A percentile compares a stretch with the other conserved stretches of the same genome.
Evolutionary conservation across 2,113 vertebrate species (phyloP).

Genomic region (Melanerpes formicivorus): DNA sequence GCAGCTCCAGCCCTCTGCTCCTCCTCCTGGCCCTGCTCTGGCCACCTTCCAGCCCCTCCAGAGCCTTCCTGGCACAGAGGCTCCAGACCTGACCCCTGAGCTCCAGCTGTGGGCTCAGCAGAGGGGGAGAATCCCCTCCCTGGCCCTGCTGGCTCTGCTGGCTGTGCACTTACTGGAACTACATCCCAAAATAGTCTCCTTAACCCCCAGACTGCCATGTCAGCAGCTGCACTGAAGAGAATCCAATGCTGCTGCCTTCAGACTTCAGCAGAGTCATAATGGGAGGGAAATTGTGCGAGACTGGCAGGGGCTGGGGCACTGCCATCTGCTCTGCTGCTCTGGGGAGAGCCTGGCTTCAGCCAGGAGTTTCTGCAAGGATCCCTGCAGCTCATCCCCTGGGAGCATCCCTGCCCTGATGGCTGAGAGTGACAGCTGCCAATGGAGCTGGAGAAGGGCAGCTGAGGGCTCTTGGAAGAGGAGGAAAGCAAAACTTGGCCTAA

Average conservation of each 20-base stretch:
- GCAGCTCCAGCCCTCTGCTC: too few relatives aligned
- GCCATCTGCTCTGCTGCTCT: not conserved
- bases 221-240: slow-evolving; percentile 48
- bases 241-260: not conserved
- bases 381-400: not conserved
- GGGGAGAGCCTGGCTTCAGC: not conserved
- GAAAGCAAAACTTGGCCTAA: not conserved
- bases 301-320: not conserved
- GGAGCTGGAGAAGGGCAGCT: not conserved
- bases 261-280: slow-evolving; percentile 36
- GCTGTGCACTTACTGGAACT: not conserved
- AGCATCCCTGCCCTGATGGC: not conserved
- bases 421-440: slow-evolving; percentile 57
- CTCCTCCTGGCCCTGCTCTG: too few relatives aligned
- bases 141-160: too few relatives aligned
- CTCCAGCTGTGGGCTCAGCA: too few relatives aligned
- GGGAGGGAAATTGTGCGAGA: not conserved
- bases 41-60: too few relatives aligned
- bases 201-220: not conserved
- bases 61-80: too few relatives aligned
- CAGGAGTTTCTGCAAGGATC: not conserved
- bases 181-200: slow-evolving; percentile 26
- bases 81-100: too few relatives aligned
- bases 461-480: not conserved
- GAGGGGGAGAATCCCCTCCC: too few relatives aligned